Evolutionary conservation across 2,797 vertebrate species (phyloP).

Genomic region (Characodon lateralis): DNA sequence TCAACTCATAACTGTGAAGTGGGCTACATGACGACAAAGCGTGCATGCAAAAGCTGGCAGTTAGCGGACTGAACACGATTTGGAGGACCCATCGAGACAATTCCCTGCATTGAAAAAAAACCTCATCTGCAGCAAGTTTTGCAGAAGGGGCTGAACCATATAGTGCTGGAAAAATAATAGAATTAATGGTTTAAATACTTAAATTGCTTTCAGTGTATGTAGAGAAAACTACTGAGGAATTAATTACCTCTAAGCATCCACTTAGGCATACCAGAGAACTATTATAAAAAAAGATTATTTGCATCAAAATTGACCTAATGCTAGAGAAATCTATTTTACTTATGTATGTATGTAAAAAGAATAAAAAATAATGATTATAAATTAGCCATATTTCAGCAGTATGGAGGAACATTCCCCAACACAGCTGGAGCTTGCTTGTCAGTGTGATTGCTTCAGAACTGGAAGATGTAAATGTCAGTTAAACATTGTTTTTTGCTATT

Average conservation of each 20-base stretch:
- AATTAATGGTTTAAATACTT: conserved; percentile 20
- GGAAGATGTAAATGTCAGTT: conserved; percentile 17
- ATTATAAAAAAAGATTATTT: conserved; percentile 9
- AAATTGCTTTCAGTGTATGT: conserved; percentile 26
- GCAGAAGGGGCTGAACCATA: conserved; percentile 36
- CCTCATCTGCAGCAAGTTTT: conserved; percentile 30
- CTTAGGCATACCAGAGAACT: conserved; percentile 22
- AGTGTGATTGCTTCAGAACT: conserved; percentile 36
- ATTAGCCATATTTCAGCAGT: conserved; percentile 20
- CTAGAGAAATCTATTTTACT: conserved; percentile 41
- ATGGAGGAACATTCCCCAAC: conserved; percentile 26
- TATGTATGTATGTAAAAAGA: conserved; percentile 42
- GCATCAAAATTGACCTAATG: conserved; percentile 33
- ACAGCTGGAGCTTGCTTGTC: conserved; percentile 43
- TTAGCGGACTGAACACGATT: conserved; percentile 35
- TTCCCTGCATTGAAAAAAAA: conserved; percentile 17
- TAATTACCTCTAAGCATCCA: conserved; percentile 32
- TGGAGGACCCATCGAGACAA: conserved; percentile 37
- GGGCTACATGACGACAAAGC: conserved; percentile 66
- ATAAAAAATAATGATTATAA: conserved; percentile 16
- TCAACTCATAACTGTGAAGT: conserved; percentile 61
- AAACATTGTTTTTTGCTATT: conserved; percentile 33
- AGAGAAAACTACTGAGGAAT: conserved; percentile 19
- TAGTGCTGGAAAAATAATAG: conserved; percentile 15
- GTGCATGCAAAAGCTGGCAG: conserved; percentile 69